Evolutionary conservation across 2,113 vertebrate genomes (phyloP).

Genomic region (Anas platyrhynchos): DNA sequence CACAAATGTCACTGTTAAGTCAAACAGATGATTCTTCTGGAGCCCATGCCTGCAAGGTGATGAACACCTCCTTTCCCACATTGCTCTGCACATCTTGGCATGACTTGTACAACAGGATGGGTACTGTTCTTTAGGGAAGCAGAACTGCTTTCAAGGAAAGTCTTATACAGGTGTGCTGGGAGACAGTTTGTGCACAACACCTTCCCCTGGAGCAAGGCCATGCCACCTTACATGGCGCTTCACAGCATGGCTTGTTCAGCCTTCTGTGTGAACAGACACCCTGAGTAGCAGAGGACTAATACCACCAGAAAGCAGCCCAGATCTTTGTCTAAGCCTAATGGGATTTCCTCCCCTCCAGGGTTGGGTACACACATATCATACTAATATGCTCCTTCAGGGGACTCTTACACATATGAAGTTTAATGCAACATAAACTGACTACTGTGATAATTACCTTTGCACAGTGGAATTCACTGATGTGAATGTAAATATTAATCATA

Average conservation of each 20-base stretch:
- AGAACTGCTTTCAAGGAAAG: not conserved
- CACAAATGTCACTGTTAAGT: not conserved
- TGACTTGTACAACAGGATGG: not conserved
- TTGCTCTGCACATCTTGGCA: accelerated
- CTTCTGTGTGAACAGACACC: not conserved
- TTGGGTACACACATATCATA: not conserved
- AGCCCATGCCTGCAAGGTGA: accelerated
- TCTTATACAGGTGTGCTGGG: accelerated
- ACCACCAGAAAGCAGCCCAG: not conserved
- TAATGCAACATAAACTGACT: not conserved
- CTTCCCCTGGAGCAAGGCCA: not conserved
- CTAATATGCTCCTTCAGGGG: not conserved
- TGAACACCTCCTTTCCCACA: not conserved
- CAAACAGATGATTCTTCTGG: not conserved
- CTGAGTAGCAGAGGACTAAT: not conserved
- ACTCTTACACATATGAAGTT: not conserved
- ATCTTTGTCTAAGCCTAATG: not conserved
- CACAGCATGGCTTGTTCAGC: accelerated
- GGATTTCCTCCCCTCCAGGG: not conserved
- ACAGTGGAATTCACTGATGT: not conserved
- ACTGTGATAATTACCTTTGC: not conserved
- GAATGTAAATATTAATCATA: slow-evolving; percentile 1
- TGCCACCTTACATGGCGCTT: not conserved
- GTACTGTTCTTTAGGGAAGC: not conserved
- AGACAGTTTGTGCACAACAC: not conserved